phyloP scores from a whole-genome alignment of 2,113 vertebrate genomes.

The Mustela lutreola region DNA sequence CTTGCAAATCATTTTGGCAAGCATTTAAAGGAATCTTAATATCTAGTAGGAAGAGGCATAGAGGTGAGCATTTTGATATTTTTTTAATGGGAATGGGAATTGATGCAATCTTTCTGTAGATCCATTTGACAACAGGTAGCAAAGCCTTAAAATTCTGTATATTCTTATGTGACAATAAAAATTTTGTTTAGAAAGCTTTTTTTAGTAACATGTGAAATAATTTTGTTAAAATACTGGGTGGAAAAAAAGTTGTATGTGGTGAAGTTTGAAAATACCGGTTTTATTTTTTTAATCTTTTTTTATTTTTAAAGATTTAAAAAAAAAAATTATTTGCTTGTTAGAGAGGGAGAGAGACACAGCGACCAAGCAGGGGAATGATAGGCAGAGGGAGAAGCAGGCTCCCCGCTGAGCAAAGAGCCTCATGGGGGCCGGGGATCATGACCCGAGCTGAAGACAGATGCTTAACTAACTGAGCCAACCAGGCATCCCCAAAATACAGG shows the following conservation, averaged over 20 bases:
- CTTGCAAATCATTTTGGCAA: background rate
- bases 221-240: background rate
- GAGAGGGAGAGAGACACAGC: no score
- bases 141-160: background rate
- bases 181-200: conserved; percentile 49
- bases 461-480: no score
- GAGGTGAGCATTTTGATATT: background rate
- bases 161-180: background rate
- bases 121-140: background rate
- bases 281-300: background rate
- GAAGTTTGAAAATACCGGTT: conserved; percentile 26
- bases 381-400: no score
- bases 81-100: background rate
- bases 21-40: conserved; percentile 33
- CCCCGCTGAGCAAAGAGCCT: no score
- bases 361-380: no score
- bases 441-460: no score
- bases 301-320: no score
- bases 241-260: background rate
- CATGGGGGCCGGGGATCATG: no score
- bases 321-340: no score
- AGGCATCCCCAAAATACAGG: background rate
- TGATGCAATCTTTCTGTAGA: background rate
- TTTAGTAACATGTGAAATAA: conserved; percentile 40
- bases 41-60: background rate